These are phyloP conservation scores for Brenthis hecate DNA, from an alignment of 2,888 invertebrate species.

Conservation along the genomic window DNA sequence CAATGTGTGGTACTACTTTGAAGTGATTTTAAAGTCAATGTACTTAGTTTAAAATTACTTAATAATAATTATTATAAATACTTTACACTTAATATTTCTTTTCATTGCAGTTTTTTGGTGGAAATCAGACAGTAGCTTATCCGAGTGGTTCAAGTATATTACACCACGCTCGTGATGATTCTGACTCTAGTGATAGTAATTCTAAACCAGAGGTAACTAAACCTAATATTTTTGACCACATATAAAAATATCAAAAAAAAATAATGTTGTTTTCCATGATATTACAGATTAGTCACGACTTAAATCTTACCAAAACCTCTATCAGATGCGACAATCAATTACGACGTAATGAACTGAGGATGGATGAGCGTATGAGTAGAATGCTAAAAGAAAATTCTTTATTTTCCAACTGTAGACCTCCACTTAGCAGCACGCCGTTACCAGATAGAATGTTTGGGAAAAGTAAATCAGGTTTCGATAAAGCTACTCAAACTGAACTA, in stretches of 20 bases:
- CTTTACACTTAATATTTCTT: neutral
- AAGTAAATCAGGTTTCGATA: conserved; percentile 49
- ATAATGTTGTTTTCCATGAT: neutral
- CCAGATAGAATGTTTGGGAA: conserved; percentile 40
- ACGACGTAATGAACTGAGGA: conserved; percentile 25
- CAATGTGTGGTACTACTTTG: too few species aligned
- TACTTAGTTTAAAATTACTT: neutral
- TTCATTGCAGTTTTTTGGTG: conserved; percentile 25
- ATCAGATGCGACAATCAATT: conserved; percentile 32
- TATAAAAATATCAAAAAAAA: neutral
- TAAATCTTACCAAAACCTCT: conserved; percentile 34
- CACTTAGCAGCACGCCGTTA: conserved; percentile 55
- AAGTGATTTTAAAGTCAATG: neutral
- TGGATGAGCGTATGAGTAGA: conserved; percentile 29
- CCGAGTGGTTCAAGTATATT: conserved; percentile 9
- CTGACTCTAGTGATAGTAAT: conserved; percentile 47
- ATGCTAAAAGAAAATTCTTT: conserved; percentile 25
- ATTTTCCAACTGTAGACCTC: conserved; percentile 41
- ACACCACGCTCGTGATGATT: conserved; percentile 29
- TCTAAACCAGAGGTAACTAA: conserved; percentile 46
- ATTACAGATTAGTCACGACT: conserved; percentile 35
- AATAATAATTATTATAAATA: neutral
- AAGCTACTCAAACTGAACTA: conserved; percentile 58
- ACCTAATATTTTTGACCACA: neutral
- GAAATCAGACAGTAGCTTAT: conserved; percentile 19